These are phyloP conservation scores for Pristionchus fissidentatus DNA, from an alignment of 2,888 invertebrate genomes.

Conservation along the genomic window DNA sequence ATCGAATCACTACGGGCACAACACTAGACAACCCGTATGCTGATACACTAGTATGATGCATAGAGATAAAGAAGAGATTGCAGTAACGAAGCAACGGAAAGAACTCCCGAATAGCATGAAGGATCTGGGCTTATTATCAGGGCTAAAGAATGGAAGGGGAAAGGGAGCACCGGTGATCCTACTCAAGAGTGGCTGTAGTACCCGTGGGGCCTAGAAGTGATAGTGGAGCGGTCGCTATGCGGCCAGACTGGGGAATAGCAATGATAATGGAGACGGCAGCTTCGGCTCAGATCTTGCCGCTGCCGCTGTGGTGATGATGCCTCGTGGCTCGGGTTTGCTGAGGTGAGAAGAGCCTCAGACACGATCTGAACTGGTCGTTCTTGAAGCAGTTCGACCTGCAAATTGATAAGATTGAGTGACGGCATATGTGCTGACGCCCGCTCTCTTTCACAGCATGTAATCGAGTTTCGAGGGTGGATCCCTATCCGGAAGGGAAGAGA, in stretches of 20 bases:
- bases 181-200: not conserved
- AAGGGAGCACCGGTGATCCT: slow-evolving; percentile 16
- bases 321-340: slow-evolving; percentile 18
- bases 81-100: not conserved
- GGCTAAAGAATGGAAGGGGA: no score
- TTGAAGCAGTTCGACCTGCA: slow-evolving; percentile 63
- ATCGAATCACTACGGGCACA: slow-evolving; percentile 9
- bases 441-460: not conserved
- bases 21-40: slow-evolving; percentile 7
- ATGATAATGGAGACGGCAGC: no score
- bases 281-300: not conserved
- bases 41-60: no score
- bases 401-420: not conserved
- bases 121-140: no score
- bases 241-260: no score
- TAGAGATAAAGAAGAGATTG: not conserved
- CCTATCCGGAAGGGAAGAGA: not conserved
- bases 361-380: slow-evolving; percentile 60
- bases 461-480: slow-evolving; percentile 11
- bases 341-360: slow-evolving; percentile 59
- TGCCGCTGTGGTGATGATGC: slow-evolving; percentile 20
- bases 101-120: not conserved
- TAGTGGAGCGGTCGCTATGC: no score
- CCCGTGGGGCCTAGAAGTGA: slow-evolving; percentile 36
- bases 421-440: not conserved